Base-by-base conservation (phyloP, 1,140 invertebrate genomes). In the Lepidotrigona ventralis region DNA sequence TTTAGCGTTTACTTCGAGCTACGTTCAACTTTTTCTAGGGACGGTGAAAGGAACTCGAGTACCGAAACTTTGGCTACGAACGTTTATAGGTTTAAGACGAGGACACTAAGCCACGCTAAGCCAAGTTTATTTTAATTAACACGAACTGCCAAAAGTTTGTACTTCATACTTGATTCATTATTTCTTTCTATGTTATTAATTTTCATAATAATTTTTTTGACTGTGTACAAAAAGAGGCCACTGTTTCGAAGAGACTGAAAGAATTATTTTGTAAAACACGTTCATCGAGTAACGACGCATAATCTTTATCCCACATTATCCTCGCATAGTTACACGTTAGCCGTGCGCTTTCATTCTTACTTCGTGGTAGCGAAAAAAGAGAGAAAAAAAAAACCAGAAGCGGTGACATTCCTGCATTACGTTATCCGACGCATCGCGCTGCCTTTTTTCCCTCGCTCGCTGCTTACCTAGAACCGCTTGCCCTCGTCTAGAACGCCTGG, bases 381-480 rank as follows among this genome's bases (percentile, higher is more conserved):
- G 33, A 46, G 39, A 46, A 46, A 8, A 46, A 46, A 9, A 85
- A 79, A 90, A 90, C 84, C 86, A 80, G 88, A 89, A 81, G 80
- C 72, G 79, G 39, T 85, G 64, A 79, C 89, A 90, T 90, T 90
- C 88, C 86, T 88, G 86, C 86, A 86, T 89, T 84, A 75, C 85
- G 78, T 85, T 86, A 88, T 81, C 76, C 51, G 64, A 69, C 56
- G 75, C 76, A 78, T 88, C 85, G 75, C 68, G 68, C 23, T 58
- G 29, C 46, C 75, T 54, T 78, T 83, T 78, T 78, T 58, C 1
- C 21, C 58, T 54, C 54, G 39, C 56, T 12, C 21, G 19, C n/a
- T 71, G 33, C 51, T 76, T 81, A 73, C 81, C 75, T 79, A 71
- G 39, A 85, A 79, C 56, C 63, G 69, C 71, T 77, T 53, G 51